Percentiles rank a stretch among this genome's conserved stretches.
Evolutionary conservation across 1,140 invertebrate genomes (phyloP).

Genomic region (Ceratina japonica): DNA sequence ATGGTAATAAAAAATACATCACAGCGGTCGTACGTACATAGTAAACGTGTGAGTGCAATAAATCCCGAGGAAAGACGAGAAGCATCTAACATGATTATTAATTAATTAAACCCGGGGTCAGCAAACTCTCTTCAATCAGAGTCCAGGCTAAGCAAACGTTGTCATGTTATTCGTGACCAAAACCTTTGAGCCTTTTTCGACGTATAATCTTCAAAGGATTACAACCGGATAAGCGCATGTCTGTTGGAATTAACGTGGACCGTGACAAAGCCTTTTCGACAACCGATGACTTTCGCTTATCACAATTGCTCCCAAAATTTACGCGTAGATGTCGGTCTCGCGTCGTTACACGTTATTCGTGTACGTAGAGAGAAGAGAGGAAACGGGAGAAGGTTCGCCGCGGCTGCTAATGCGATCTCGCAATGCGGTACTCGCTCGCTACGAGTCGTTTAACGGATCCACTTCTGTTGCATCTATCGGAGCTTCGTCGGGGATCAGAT

Average conservation of each 20-base stretch:
- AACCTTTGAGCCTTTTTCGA: neutral
- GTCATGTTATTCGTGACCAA: neutral
- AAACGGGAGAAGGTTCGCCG: neutral
- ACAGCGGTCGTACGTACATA: no score
- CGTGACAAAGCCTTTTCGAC: conserved; percentile 2
- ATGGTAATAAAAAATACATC: no score
- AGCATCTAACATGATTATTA: no score
- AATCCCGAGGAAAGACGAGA: no score
- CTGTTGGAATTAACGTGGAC: neutral
- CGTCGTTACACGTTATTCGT: neutral
- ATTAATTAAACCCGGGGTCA: no score
- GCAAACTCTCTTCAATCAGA: no score
- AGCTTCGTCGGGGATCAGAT: conserved; percentile 25
- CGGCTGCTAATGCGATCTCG: conserved; percentile 49
- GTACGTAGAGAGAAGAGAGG: neutral
- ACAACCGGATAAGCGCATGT: neutral
- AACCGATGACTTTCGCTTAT: neutral
- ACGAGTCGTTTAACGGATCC: conserved; percentile 38
- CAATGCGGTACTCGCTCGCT: conserved; percentile 43
- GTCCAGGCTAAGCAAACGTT: no score
- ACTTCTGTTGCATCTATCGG: conserved; percentile 23
- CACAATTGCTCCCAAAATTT: conserved; percentile 21
- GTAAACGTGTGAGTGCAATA: no score
- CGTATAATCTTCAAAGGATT: conserved; percentile 13
- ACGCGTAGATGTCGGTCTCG: no score